These are phyloP conservation scores for Drosophila arawakana DNA, from an alignment of 1,140 invertebrate species.

Conservation along the genomic window DNA sequence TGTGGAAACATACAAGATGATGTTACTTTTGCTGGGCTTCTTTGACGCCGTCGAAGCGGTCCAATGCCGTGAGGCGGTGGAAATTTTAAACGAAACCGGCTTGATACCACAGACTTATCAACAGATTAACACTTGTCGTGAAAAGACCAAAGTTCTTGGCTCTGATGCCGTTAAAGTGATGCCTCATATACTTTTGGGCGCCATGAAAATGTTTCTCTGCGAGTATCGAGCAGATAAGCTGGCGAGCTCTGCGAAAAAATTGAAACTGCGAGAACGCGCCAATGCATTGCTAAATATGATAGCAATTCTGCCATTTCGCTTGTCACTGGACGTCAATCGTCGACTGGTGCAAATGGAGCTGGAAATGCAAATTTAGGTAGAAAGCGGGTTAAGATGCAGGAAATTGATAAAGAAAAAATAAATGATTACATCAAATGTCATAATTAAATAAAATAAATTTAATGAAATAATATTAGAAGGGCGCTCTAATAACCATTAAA, in stretches of 20 bases:
- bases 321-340: neutral
- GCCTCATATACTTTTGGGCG: constrained; percentile 2
- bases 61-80: neutral
- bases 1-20: neutral
- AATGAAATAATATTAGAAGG: neutral
- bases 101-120: neutral
- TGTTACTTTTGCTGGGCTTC: neutral
- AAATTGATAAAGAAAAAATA: too few relatives aligned
- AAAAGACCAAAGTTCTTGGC: neutral
- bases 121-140: neutral
- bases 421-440: too few relatives aligned
- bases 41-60: neutral
- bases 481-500: too few relatives aligned
- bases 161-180: neutral
- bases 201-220: neutral
- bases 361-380: neutral
- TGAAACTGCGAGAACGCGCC: neutral
- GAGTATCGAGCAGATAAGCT: neutral
- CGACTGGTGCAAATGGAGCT: constrained; percentile 6
- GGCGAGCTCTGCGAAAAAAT: neutral
- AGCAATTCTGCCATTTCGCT: neutral
- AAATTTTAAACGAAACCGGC: neutral
- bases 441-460: too few relatives aligned
- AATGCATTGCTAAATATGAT: constrained; percentile 11
- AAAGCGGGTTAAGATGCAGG: too few relatives aligned